phyloP scores from a whole-genome alignment of 2,113 vertebrate species.

The Echinops telfairi region DNA sequence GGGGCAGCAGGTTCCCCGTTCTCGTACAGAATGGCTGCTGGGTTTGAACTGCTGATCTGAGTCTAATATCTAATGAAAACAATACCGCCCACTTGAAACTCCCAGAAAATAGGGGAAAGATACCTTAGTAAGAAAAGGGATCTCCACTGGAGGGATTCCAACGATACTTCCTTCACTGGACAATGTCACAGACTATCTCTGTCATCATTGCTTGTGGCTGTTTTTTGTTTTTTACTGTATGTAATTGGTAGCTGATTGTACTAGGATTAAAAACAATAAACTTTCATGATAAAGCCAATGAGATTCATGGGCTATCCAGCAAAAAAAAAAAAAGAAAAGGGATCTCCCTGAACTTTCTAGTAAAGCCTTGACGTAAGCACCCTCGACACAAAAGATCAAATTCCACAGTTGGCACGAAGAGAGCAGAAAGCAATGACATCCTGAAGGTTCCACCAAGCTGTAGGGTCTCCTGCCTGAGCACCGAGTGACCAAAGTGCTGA shows the following conservation, averaged over 20 bases:
- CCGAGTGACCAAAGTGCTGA: background rate
- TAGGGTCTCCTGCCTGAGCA: conserved; percentile 30
- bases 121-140: conserved; percentile 1
- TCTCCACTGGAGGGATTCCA: conserved; percentile 81
- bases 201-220: conserved; percentile 88
- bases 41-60: no score
- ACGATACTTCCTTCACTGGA: conserved; percentile 85
- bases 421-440: conserved; percentile 47
- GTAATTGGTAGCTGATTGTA: conserved; percentile 90
- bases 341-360: conserved; percentile 38
- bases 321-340: no score
- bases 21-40: no score
- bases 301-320: conserved; percentile 82
- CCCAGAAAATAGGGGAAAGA: conserved; percentile 51
- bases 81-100: background rate
- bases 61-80: background rate
- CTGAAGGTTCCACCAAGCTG: conserved; percentile 45
- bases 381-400: conserved; percentile 73
- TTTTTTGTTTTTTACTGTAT: conserved; percentile 91
- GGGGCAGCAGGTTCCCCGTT: no score
- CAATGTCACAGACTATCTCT: conserved; percentile 83
- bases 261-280: conserved; percentile 90
- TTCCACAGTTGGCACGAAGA: conserved; percentile 39
- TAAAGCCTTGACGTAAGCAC: conserved; percentile 32
- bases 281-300: conserved; percentile 88